Percentiles rank a stretch among this genome's conserved stretches.
phyloP scores from a whole-genome alignment of 2,888 invertebrate genomes.

The Cyclophora punctaria region DNA sequence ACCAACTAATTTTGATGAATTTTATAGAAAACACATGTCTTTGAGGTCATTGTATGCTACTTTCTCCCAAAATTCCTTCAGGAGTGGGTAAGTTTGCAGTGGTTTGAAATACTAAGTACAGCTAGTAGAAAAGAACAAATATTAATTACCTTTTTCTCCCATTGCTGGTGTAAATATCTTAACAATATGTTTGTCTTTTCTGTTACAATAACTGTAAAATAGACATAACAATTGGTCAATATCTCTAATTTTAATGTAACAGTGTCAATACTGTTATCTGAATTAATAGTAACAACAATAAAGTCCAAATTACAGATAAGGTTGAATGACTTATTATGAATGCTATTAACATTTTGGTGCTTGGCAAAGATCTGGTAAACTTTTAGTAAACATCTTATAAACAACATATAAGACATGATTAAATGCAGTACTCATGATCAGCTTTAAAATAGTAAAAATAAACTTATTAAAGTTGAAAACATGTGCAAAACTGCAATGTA shows the following conservation, averaged over 20 bases:
- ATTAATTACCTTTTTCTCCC: slow-evolving; percentile 91
- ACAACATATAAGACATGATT: no score
- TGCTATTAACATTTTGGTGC: no score
- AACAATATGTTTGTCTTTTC: slow-evolving; percentile 96
- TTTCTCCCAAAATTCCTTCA: no score
- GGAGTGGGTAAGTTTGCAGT: not conserved
- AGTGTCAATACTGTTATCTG: not conserved
- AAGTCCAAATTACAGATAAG: not conserved
- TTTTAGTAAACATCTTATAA: no score
- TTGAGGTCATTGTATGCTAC: no score
- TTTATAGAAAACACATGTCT: no score
- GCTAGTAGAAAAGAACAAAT: not conserved
- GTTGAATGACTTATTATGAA: no score
- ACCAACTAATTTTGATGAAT: no score
- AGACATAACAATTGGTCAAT: slow-evolving; percentile 11
- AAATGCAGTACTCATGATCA: no score
- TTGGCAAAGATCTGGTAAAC: no score
- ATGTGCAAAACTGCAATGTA: no score
- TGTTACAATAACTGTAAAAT: slow-evolving; percentile 90
- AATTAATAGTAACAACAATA: not conserved
- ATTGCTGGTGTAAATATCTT: slow-evolving; percentile 95
- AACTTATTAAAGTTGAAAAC: slow-evolving; percentile 3
- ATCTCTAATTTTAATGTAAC: no score
- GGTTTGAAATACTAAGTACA: not conserved
- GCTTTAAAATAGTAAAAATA: not conserved